Conservation (phyloP, 2,888 invertebrate genomes). For the Apocheima hispidaria region DNA sequence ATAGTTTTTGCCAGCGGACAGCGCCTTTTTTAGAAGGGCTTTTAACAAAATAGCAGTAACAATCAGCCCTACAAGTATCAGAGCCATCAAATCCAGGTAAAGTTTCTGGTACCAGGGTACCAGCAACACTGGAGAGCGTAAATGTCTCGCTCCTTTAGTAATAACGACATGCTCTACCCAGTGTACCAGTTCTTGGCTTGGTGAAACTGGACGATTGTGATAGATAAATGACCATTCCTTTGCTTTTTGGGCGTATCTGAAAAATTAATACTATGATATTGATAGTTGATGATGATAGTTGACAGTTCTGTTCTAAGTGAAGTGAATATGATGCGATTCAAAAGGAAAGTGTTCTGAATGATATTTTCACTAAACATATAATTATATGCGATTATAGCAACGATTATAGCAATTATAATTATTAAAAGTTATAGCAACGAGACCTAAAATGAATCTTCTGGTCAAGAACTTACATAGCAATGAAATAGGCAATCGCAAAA, state of each 20-base stretch:
- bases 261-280: background rate
- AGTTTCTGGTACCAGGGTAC: conserved; percentile 51
- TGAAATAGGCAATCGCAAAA: too few relatives aligned
- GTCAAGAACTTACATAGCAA: too few relatives aligned
- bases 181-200: conserved; percentile 48
- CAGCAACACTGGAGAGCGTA: conserved; percentile 49
- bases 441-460: too few relatives aligned
- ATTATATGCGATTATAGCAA: too few relatives aligned
- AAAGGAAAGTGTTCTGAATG: too few relatives aligned
- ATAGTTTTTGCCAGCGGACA: conserved; percentile 6
- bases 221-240: conserved; percentile 53
- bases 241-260: conserved; percentile 45
- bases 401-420: too few relatives aligned
- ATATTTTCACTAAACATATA: too few relatives aligned
- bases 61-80: conserved; percentile 28
- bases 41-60: conserved; percentile 12
- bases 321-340: too few relatives aligned
- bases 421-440: too few relatives aligned
- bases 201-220: conserved; percentile 49
- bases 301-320: too few relatives aligned
- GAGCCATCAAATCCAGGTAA: conserved; percentile 46
- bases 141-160: conserved; percentile 48
- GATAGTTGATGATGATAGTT: too few relatives aligned
- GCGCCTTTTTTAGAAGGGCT: conserved; percentile 17
- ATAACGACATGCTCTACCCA: conserved; percentile 52